Percentiles rank a stretch among this genome's conserved stretches.
Evolutionary conservation across 2,888 invertebrate genomes (phyloP).

Genomic region (Chaitophorus viminalis): DNA sequence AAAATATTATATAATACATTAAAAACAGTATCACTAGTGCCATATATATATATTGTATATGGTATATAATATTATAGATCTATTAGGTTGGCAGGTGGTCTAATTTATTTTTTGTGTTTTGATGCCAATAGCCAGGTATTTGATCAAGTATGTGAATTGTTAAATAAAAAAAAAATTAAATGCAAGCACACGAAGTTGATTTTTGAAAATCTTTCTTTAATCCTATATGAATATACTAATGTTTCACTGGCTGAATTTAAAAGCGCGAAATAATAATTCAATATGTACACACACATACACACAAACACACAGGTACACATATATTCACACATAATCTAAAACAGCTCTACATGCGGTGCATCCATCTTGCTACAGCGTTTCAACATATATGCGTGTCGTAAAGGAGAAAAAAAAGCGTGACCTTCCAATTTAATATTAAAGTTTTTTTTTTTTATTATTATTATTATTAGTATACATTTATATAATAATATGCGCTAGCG

Average conservation of each 20-base stretch:
- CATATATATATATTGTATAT: neutral
- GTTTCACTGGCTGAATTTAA: neutral
- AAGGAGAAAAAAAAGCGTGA: neutral
- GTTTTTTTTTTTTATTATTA: too few species aligned
- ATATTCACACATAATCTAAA: neutral
- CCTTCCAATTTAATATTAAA: slow-evolving; percentile 30
- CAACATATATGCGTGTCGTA: neutral
- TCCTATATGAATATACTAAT: neutral
- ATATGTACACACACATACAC: too few species aligned
- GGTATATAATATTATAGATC: neutral
- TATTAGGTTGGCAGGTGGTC: neutral
- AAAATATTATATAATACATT: neutral
- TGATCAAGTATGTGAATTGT: too few species aligned
- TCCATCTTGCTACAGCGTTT: neutral
- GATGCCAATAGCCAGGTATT: too few species aligned
- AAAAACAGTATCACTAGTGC: neutral
- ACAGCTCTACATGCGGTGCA: too few species aligned
- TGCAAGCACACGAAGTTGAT: too few species aligned
- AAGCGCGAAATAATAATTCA: neutral
- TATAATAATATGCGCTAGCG: neutral
- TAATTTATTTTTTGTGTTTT: neutral
- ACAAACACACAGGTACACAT: neutral
- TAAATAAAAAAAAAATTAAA: too few species aligned
- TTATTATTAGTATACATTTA: neutral
- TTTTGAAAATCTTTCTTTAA: neutral